A percentile compares a stretch with the other conserved stretches of the same genome.
Evolutionary conservation across 2,113 vertebrate genomes (phyloP).

Genomic region (Dasyurus viverrinus): DNA sequence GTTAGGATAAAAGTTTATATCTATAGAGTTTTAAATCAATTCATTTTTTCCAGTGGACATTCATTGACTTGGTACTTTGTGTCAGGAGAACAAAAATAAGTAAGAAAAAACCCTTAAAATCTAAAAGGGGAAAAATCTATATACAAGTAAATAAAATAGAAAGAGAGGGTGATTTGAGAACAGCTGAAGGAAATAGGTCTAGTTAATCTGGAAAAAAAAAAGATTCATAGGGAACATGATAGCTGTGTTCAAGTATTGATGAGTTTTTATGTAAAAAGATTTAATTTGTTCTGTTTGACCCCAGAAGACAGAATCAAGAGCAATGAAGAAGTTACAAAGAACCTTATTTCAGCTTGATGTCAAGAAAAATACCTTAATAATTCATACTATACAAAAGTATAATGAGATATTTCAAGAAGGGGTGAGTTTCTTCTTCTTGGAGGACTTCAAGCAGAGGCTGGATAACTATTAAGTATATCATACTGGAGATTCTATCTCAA

Average conservation of each 20-base stretch:
- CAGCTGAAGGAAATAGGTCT: neutral
- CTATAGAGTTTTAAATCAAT: neutral
- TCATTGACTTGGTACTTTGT: neutral
- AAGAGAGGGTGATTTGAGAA: neutral
- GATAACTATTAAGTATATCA: neutral
- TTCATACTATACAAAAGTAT: neutral
- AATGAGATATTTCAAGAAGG: neutral
- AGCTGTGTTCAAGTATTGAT: neutral
- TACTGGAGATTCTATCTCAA: neutral
- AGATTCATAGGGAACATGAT: neutral
- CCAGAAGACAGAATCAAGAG: neutral
- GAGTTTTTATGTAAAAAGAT: neutral
- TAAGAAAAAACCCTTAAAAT: neutral
- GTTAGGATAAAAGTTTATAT: neutral
- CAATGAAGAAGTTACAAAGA: neutral
- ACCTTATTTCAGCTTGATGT: neutral
- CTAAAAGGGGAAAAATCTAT: neutral
- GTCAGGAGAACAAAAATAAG: neutral
- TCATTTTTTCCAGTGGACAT: neutral
- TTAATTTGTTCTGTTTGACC: neutral
- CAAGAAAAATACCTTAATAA: neutral
- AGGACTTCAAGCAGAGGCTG: too few relatives aligned
- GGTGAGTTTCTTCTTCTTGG: too few relatives aligned
- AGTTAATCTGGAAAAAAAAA: neutral
- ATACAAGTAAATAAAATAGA: neutral